Percentiles rank a stretch among this genome's conserved stretches.
Evolutionary conservation across 2,797 vertebrate species (phyloP).

Genomic region (Falco novaeseelandiae): DNA sequence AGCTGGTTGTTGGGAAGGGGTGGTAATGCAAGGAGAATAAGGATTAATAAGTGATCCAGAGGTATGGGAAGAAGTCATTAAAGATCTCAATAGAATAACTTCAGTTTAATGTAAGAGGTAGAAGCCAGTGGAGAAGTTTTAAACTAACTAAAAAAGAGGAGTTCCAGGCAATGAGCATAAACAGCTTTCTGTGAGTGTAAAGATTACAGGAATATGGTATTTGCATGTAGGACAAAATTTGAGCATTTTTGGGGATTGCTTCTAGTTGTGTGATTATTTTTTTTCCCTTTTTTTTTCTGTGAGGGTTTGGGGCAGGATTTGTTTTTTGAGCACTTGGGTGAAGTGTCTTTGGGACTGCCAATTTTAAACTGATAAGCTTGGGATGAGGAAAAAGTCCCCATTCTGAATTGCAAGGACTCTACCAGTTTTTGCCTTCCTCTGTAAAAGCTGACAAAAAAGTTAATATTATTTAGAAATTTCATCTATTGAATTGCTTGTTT

Average conservation of each 20-base stretch:
- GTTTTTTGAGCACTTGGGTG: neutral
- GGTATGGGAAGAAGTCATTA: neutral
- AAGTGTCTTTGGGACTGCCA: neutral
- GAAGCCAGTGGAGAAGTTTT: neutral
- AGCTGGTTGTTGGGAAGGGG: neutral
- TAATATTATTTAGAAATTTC: neutral
- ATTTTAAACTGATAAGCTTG: neutral
- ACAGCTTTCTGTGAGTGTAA: neutral
- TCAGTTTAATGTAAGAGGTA: neutral
- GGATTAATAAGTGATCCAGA: neutral
- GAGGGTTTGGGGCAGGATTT: rapidly evolving
- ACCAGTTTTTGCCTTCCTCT: neutral
- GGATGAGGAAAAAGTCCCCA: neutral
- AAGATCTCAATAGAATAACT: neutral
- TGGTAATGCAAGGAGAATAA: neutral
- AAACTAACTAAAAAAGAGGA: neutral
- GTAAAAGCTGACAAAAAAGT: neutral
- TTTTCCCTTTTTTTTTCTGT: neutral
- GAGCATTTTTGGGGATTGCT: neutral
- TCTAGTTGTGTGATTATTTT: neutral
- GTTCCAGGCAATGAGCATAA: neutral
- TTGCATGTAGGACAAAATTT: neutral
- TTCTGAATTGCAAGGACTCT: neutral
- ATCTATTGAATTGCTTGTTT: neutral
- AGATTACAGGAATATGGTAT: neutral